These are phyloP conservation scores for Gibbula magus DNA, from an alignment of 2,888 invertebrate genomes.

Conservation along the genomic window DNA sequence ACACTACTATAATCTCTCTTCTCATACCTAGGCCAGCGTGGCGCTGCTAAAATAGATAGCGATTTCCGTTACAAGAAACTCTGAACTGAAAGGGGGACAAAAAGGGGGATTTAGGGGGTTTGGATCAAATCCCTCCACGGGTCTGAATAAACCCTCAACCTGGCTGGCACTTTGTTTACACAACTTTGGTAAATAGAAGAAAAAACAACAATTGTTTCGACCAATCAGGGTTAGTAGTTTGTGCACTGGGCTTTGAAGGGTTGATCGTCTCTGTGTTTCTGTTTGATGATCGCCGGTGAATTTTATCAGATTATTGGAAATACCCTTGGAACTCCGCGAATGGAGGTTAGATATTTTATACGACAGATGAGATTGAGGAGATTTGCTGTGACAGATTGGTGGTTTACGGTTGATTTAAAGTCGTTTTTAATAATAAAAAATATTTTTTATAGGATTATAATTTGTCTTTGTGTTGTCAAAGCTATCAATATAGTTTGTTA, in stretches of 20 bases:
- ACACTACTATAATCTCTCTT: neutral
- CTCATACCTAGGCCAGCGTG: neutral
- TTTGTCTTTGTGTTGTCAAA: too few species aligned
- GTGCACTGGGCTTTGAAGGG: neutral
- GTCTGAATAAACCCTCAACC: neutral
- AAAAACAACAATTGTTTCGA: neutral
- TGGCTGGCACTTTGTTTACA: neutral
- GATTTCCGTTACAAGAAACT: neutral
- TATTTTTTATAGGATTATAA: too few species aligned
- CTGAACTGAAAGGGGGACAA: neutral
- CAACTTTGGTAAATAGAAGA: neutral
- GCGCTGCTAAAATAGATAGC: neutral
- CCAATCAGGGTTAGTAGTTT: neutral
- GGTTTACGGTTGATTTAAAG: too few species aligned
- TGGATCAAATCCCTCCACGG: neutral
- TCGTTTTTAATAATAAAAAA: too few species aligned
- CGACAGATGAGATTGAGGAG: too few species aligned
- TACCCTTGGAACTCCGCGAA: too few species aligned
- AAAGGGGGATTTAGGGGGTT: neutral
- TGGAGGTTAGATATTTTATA: too few species aligned
- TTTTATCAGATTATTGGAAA: slow-evolving; percentile 1
- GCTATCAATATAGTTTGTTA: too few species aligned
- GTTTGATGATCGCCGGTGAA: neutral
- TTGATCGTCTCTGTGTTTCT: neutral
- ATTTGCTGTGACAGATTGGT: too few species aligned